These are phyloP conservation scores for Thinocorus orbignyianus DNA, from an alignment of 2,113 vertebrate species.

Conservation along the genomic window DNA sequence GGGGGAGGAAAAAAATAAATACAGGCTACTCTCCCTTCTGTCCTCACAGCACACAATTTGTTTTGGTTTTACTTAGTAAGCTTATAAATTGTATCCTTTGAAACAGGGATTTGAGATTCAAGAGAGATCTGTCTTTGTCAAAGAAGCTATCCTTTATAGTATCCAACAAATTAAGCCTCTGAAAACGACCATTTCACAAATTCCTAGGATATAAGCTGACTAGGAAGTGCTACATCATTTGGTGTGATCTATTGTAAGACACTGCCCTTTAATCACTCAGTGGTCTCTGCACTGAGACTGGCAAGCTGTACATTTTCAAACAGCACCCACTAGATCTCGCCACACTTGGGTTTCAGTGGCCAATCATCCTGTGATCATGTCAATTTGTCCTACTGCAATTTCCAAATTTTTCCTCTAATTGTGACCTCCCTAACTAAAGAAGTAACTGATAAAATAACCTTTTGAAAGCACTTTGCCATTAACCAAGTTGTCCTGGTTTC, in stretches of 20 bases:
- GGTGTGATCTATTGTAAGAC: not conserved
- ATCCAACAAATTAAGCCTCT: not conserved
- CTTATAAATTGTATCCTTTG: not conserved
- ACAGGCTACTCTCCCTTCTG: not conserved
- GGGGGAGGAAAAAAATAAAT: not conserved
- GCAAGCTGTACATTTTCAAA: not conserved
- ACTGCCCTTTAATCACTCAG: not conserved
- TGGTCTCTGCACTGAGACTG: not conserved
- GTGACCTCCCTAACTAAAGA: not conserved
- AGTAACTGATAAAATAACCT: not conserved
- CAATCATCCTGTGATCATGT: not conserved
- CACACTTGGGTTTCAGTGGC: not conserved
- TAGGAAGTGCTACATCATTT: not conserved
- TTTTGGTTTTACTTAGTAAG: not conserved
- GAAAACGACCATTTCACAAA: not conserved
- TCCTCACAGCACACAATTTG: not conserved
- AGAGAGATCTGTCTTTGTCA: not conserved
- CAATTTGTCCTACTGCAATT: not conserved
- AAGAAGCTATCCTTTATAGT: not conserved
- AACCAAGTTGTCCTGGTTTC: too few relatives aligned
- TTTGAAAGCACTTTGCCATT: not conserved
- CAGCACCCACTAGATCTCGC: not conserved
- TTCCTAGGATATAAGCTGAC: not conserved
- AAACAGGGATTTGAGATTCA: not conserved
- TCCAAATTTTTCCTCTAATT: not conserved